phyloP scores from a whole-genome alignment of 2,797 vertebrate species.

The Okamejei kenojei region DNA sequence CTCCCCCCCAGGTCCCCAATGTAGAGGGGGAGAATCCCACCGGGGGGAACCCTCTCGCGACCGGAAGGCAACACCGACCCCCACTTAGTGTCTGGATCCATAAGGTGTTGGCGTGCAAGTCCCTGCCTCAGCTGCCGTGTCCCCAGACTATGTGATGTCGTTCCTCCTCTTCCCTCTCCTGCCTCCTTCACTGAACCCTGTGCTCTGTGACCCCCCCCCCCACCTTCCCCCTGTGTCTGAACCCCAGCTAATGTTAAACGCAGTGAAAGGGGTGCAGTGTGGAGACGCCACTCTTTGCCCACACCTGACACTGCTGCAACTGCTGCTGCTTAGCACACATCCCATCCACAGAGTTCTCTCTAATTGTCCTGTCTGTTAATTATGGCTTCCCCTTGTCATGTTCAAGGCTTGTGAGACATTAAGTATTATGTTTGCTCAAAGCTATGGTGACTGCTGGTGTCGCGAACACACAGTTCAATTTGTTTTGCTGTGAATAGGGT shows the following conservation, averaged over 20 bases:
- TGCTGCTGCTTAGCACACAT: neutral
- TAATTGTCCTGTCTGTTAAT: constrained; percentile 11
- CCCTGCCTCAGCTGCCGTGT: too few species aligned
- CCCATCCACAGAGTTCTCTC: neutral
- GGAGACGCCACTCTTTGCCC: neutral
- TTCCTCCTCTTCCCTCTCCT: too few species aligned
- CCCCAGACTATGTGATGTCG: too few species aligned
- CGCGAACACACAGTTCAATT: neutral
- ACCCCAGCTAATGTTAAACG: neutral
- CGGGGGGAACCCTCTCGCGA: too few species aligned
- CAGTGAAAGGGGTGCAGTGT: too few species aligned
- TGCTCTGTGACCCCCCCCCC: too few species aligned
- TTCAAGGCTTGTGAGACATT: neutral
- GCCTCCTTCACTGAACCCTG: too few species aligned
- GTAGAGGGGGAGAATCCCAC: too few species aligned
- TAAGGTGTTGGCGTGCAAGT: too few species aligned
- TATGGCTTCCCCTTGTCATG: constrained; percentile 11
- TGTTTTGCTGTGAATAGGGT: neutral
- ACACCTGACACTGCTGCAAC: neutral
- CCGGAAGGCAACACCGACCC: too few species aligned
- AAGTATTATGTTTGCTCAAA: constrained; percentile 22
- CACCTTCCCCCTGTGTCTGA: neutral
- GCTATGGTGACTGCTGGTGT: neutral
- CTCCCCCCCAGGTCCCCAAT: too few species aligned
- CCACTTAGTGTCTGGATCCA: too few species aligned